Base-by-base conservation (phyloP, 2,113 vertebrate species). In the Cheirogaleus medius region DNA sequence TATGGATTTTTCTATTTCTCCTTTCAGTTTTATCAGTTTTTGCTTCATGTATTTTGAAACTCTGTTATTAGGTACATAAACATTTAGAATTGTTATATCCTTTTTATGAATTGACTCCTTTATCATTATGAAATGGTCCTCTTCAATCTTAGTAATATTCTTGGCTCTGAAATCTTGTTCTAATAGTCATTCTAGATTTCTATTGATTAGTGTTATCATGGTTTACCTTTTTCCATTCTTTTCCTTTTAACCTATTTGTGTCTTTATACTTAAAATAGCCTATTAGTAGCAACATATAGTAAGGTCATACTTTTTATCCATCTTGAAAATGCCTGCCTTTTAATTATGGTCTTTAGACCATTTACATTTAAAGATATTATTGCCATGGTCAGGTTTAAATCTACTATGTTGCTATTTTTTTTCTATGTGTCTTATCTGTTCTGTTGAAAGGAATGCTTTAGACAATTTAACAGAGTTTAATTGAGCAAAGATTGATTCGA, bases 271-370 rank as follows among this genome's bases (percentile, higher is more conserved):
- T 93, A 74, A 47, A 60, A 27, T 96, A 34, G 9, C 17, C 44
- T 83, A n/a, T 95, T 84, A 49, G 2, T 88, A 74, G 64, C 17
- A 64, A 1, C 42, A 39, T 20, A 6, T 15, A 17, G 8, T 56
- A 42, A 18, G 27, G 0, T n/a, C 39, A 66, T 64, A 73, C 64
- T 85, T 39, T 90, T 71, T 69, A 39, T 56, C n/a, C 39, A 23
- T 95, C 34, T 82, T 95, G 73, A 47, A 96, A 94, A 80, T 74
- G 6, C 47, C 63, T 90, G 54, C 18, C 76, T 92, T 83, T 94
- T 56, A n/a, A 90, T 90, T 42, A 7, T 78, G n/a, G 10, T 52
- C 14, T 88, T 58, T 64, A 73, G n/a, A 54, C 3, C 11, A 83
- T 32, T 91, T 94, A 89, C 21, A 58, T 52, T 74, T 84, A 66